These are phyloP conservation scores for Carabus problematicus DNA, from an alignment of 2,888 invertebrate species.

Conservation along the genomic window DNA sequence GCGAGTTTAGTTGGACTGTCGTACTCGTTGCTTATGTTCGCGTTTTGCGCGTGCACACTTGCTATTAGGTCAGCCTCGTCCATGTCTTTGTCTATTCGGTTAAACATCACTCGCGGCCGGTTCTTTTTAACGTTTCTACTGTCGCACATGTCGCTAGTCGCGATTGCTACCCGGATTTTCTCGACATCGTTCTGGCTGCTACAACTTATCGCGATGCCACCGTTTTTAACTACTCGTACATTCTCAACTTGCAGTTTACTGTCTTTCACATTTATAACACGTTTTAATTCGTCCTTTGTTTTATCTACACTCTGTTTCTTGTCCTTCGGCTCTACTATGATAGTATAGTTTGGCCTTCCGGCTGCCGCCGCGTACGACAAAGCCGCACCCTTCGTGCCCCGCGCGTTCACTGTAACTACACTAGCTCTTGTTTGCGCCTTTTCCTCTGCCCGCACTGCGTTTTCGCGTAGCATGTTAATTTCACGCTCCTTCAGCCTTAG, in stretches of 20 bases:
- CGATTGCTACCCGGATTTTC: too few species aligned
- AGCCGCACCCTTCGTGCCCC: too few species aligned
- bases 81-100: neutral
- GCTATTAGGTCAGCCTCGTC: neutral
- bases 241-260: neutral
- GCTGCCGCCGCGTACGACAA: constrained; percentile 14
- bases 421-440: too few species aligned
- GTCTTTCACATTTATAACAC: neutral
- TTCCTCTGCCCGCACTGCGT: too few species aligned
- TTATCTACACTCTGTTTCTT: neutral
- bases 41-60: neutral
- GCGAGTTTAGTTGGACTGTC: neutral
- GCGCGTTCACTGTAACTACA: too few species aligned
- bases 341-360: constrained; percentile 11
- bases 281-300: constrained; percentile 12
- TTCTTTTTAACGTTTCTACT: constrained; percentile 5
- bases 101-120: constrained; percentile 2
- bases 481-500: neutral
- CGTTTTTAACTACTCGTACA: neutral
- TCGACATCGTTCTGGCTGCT: neutral
- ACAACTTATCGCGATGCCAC: neutral
- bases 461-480: neutral
- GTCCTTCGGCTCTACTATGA: constrained; percentile 8
- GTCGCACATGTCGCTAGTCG: neutral
- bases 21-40: neutral